Conservation (phyloP, 64 coral and sea anemone genomes). For the Cladopsammia gracilis region DNA sequence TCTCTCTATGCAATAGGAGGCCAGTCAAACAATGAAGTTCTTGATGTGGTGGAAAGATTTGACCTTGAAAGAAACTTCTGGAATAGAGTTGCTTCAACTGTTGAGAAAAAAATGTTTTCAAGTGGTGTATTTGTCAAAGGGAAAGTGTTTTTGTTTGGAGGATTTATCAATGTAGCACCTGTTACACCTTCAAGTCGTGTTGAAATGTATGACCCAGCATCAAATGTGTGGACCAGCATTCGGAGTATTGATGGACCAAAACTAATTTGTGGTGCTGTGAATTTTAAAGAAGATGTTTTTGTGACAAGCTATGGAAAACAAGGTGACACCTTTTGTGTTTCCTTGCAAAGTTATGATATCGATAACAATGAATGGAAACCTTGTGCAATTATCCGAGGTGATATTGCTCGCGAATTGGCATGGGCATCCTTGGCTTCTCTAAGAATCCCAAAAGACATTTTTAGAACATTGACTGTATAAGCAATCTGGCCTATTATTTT, state of each 20-base stretch:
- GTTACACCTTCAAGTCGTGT: too few relatives aligned
- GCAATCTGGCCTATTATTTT: too few relatives aligned
- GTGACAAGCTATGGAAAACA: background rate
- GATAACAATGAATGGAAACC: background rate
- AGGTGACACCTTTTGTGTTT: background rate
- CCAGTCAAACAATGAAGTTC: slow-evolving; percentile 17
- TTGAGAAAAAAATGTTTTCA: background rate
- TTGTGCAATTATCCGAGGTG: background rate
- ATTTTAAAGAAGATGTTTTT: background rate
- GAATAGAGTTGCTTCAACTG: background rate
- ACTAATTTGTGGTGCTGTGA: background rate
- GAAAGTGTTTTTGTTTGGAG: background rate
- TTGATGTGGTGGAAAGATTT: slow-evolving; percentile 51
- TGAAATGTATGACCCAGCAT: slow-evolving; percentile 2
- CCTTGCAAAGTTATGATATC: background rate
- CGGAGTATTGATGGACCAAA: background rate
- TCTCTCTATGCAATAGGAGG: slow-evolving; percentile 62
- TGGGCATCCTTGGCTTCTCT: background rate
- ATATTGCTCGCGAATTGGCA: background rate
- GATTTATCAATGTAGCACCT: background rate
- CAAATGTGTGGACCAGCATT: background rate
- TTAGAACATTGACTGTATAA: background rate
- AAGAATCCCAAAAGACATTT: background rate
- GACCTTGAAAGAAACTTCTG: slow-evolving; percentile 36
- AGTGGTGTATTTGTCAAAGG: background rate